Conservation (phyloP, 2,113 vertebrate genomes). For the Thalassoma bifasciatum region DNA sequence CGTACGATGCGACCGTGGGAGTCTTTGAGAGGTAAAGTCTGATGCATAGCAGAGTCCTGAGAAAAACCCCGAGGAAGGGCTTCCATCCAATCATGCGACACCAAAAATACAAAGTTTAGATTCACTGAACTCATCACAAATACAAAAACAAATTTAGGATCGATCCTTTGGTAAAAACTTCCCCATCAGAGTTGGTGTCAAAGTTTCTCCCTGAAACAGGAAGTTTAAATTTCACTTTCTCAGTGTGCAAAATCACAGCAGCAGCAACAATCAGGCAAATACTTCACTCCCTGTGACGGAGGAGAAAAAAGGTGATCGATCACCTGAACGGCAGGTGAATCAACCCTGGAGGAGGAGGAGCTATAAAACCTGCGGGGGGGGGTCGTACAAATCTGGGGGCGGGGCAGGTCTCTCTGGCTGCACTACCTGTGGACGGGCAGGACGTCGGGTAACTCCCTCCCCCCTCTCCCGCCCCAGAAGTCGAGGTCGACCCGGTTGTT, state of each 20-base stretch:
- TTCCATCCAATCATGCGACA: slow-evolving; percentile 40
- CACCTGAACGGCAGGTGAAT: slow-evolving; percentile 55
- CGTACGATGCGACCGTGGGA: not conserved
- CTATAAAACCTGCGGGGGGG: no score
- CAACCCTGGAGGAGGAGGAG: no score
- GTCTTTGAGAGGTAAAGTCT: slow-evolving; percentile 48
- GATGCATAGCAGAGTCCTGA: slow-evolving; percentile 71
- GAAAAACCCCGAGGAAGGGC: slow-evolving; percentile 51
- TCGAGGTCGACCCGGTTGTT: no score
- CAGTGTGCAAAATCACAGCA: slow-evolving; percentile 49
- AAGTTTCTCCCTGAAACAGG: slow-evolving; percentile 22
- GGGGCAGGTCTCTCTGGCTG: slow-evolving; percentile 60
- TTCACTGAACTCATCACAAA: slow-evolving; percentile 36
- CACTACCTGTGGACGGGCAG: slow-evolving; percentile 94
- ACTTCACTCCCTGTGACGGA: slow-evolving; percentile 88
- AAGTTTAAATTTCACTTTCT: slow-evolving; percentile 64
- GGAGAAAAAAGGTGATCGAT: slow-evolving; percentile 25
- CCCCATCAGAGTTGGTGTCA: slow-evolving; percentile 1
- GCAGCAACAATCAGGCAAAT: slow-evolving; percentile 68
- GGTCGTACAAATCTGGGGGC: no score
- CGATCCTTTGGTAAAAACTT: slow-evolving; percentile 49
- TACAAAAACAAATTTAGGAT: slow-evolving; percentile 12
- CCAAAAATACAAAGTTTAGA: slow-evolving; percentile 36
- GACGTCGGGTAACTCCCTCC: no score
- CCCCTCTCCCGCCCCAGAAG: no score